Conservation (phyloP, 2,888 invertebrate species). For the Beris chalybata region DNA sequence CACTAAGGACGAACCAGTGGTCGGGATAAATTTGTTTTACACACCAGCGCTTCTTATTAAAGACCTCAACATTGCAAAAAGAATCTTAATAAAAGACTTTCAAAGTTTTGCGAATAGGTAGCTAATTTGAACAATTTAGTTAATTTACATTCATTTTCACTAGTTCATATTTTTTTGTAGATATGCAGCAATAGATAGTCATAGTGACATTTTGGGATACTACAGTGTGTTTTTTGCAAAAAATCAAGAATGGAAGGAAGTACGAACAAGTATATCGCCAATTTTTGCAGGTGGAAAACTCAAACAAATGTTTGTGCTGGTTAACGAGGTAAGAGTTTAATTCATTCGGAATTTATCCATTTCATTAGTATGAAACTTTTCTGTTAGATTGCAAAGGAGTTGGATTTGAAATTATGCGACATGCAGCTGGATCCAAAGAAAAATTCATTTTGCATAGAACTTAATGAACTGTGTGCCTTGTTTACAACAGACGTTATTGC, state of each 20-base stretch:
- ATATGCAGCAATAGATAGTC: slow-evolving; percentile 46
- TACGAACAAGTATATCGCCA: slow-evolving; percentile 56
- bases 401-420: slow-evolving; percentile 13
- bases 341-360: slow-evolving; percentile 51
- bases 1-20: slow-evolving; percentile 47
- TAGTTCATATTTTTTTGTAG: slow-evolving; percentile 40
- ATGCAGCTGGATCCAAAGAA: slow-evolving; percentile 1
- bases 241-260: slow-evolving; percentile 56
- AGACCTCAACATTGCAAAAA: slow-evolving; percentile 57
- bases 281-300: slow-evolving; percentile 56
- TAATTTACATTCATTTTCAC: no score
- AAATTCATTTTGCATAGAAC: not conserved
- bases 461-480: not conserved
- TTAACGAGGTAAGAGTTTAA: slow-evolving; percentile 48
- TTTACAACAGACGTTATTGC: slow-evolving; percentile 53
- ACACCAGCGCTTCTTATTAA: slow-evolving; percentile 56
- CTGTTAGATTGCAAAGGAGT: slow-evolving; percentile 22
- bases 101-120: slow-evolving; percentile 53
- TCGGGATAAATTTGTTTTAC: slow-evolving; percentile 55
- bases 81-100: slow-evolving; percentile 57
- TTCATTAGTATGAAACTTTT: slow-evolving; percentile 38
- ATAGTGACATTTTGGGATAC: slow-evolving; percentile 52
- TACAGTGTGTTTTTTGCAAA: slow-evolving; percentile 56
- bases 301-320: slow-evolving; percentile 53
- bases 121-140: not conserved